Evolutionary conservation across 2,797 vertebrate species (phyloP).

Genomic region (Molossus alvarezi): DNA sequence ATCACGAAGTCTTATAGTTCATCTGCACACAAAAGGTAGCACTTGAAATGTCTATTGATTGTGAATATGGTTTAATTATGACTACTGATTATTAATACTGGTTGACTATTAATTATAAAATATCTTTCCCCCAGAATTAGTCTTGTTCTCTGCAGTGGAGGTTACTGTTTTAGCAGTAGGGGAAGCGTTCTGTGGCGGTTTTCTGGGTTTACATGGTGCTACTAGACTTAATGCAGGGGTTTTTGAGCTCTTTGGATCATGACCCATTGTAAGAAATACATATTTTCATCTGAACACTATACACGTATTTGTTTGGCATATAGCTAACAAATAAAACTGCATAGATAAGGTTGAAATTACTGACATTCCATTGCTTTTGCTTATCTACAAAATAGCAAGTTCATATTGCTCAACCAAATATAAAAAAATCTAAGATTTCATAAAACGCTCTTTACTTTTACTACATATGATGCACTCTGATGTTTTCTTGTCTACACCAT

Average conservation of each 20-base stretch:
- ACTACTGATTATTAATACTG: constrained; percentile 6
- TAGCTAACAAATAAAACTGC: constrained; percentile 30
- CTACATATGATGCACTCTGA: neutral
- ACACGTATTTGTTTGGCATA: constrained; percentile 27
- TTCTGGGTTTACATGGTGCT: neutral
- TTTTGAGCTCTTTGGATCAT: neutral
- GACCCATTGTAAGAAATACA: constrained; percentile 8
- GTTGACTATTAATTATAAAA: constrained; percentile 53
- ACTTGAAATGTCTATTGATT: constrained; percentile 44
- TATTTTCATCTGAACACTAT: constrained; percentile 48
- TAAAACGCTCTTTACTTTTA: constrained; percentile 45
- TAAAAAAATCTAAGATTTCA: constrained; percentile 59
- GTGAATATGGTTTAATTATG: constrained; percentile 13
- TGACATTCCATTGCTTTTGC: neutral
- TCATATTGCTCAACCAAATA: constrained; percentile 53
- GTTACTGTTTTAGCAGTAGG: constrained; percentile 22
- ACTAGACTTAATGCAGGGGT: constrained; percentile 15
- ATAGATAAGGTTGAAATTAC: constrained; percentile 57
- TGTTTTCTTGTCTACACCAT: constrained; percentile 7
- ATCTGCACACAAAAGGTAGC: constrained; percentile 35
- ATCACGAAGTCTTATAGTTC: neutral
- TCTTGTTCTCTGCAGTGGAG: constrained; percentile 4
- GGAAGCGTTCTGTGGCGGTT: neutral
- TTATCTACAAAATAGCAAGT: constrained; percentile 54
- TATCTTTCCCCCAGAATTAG: constrained; percentile 2